These are phyloP conservation scores for Hemicordylus capensis DNA, from an alignment of 2,113 vertebrate genomes.

Conservation along the genomic window DNA sequence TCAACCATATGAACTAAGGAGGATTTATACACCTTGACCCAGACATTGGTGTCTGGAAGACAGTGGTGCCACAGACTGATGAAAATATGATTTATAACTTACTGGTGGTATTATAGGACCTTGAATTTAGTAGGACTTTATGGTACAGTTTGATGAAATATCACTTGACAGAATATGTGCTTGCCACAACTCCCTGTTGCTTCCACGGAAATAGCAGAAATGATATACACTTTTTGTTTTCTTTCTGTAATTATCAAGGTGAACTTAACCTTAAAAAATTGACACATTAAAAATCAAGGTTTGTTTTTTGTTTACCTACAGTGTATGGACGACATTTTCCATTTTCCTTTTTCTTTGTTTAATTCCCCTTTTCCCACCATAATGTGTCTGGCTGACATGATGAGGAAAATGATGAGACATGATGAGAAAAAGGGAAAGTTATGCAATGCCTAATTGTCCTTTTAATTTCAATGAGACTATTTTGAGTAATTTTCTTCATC, in stretches of 20 bases:
- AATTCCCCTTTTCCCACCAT: neutral
- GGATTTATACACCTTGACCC: conserved; percentile 1
- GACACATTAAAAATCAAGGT: accelerated
- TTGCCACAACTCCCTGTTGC: neutral
- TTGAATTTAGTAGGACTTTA: conserved; percentile 20
- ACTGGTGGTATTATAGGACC: neutral
- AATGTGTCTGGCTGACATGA: neutral
- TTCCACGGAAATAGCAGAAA: neutral
- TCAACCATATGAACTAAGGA: conserved; percentile 10
- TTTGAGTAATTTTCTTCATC: too few species aligned
- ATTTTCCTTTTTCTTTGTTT: neutral
- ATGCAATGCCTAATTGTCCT: too few species aligned
- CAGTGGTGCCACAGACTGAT: neutral
- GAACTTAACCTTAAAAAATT: neutral
- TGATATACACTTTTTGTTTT: neutral
- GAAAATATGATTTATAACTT: neutral
- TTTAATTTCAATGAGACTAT: too few species aligned
- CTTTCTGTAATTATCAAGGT: conserved; percentile 4
- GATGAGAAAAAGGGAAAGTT: too few species aligned
- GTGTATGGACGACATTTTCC: neutral
- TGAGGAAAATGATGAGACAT: too few species aligned
- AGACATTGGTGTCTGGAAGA: neutral
- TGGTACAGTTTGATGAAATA: neutral
- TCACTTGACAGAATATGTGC: neutral
- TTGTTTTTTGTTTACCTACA: neutral